Evolutionary conservation across 2,113 vertebrate genomes (phyloP), one percentile per base, ranked within the genome.

Genomic region (Takifugu flavidus): DNA sequence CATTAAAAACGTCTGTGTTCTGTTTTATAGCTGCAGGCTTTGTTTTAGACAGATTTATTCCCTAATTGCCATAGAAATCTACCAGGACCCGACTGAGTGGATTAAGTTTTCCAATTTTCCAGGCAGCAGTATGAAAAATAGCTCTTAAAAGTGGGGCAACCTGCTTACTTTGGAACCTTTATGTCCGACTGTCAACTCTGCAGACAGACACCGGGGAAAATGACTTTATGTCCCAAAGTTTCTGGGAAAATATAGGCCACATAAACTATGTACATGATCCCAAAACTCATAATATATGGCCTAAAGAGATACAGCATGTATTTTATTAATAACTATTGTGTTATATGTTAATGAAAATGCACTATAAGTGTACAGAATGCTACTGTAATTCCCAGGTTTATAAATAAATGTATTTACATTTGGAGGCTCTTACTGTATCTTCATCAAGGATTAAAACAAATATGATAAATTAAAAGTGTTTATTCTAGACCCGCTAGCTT

Each of bases 91-190:
- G 43, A 49, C 25, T 55, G 46, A 26, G 54, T 44, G 49, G 69
- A 75, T 73, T 62, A 27, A 53, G 25, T 57, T 69, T 60, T 72
- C 53, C 58, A 64, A 49, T 70, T 68, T 71, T 59, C 53, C 58
- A 61, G 47, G 64, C 34, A 53, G 53, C 62, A 50, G 65, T 61
- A 3, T 71, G 58, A 67, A 64, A 72, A 73, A 59, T 57, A 72
- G 50, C 56, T 62, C 50, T 65, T 42, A 49, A 49, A 83, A 74
- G 53, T 80, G 63, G 75, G 75, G 28, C 81, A 80, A 46, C 52
- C 51, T 56, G 49, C 62, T 55, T 51, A 44, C 73, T 62, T 54
- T 60, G 70, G 62, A 78, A 78, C 59, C 56, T 43, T 6, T 2
- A 54, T 28, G 62, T 62, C 58, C 56, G 59, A 54, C 72, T 67